These are phyloP conservation scores for Tachuris rubrigastra DNA, from an alignment of 2,113 vertebrate genomes.

Conservation along the genomic window DNA sequence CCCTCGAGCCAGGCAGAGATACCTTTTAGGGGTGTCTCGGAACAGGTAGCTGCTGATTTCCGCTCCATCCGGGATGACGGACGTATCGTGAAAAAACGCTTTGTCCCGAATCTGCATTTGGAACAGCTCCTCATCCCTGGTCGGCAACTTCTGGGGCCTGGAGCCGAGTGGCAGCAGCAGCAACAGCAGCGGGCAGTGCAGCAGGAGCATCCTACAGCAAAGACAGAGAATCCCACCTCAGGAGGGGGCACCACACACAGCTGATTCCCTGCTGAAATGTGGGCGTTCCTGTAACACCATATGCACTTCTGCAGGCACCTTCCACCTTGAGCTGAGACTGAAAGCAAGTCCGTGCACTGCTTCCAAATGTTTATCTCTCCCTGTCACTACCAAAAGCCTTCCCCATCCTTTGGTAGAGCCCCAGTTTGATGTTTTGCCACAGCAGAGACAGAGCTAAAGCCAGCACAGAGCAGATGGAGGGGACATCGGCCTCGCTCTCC, in stretches of 20 bases:
- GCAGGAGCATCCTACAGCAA: conserved; percentile 84
- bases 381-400: background rate
- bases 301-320: background rate
- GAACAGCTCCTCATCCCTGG: conserved; percentile 94
- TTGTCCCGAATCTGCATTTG: conserved; percentile 98
- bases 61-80: conserved; percentile 92
- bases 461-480: background rate
- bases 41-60: conserved; percentile 97
- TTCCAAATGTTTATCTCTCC: background rate
- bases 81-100: conserved; percentile 88
- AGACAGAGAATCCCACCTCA: background rate
- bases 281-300: too few relatives aligned
- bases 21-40: conserved; percentile 95
- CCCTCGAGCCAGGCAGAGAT: background rate
- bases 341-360: background rate
- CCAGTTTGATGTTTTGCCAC: background rate
- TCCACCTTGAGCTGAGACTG: background rate
- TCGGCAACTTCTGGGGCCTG: conserved; percentile 90
- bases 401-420: background rate
- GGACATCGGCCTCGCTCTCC: rapidly evolving
- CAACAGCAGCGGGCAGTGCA: conserved; percentile 60
- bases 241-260: background rate
- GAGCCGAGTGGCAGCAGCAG: conserved; percentile 74
- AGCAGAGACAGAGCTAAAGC: background rate
- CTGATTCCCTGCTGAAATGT: background rate